Evolutionary conservation across 2,888 invertebrate genomes (phyloP), one percentile per base, ranked within the genome.

Genomic region (Conus canariensis): DNA sequence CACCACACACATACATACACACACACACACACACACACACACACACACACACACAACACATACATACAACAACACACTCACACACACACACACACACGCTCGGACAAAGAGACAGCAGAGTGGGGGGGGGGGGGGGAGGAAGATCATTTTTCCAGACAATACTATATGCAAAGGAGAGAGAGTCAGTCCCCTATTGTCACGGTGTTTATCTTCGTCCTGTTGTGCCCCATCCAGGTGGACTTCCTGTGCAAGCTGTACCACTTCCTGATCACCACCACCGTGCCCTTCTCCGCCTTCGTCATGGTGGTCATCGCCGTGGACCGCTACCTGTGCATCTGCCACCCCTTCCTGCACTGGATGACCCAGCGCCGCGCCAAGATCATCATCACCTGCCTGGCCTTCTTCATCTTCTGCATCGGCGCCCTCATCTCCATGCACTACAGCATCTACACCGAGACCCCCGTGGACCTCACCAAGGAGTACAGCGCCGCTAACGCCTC

Each of bases 231-330:
- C 25, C 82, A 83, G 59, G 82, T 85, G 87, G 92, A 92, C 74
- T 85, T 88, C 10, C 64, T 93, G 58, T 95, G 95, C 90, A 95
- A 95, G 90, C 85, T 94, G 16, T 95, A 95, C 90, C 93, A 94
- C 80, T 95, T 95, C 89, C 91, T 95, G 1, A 94, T 95, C 58
- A 95, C 94, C 12, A 94, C 94, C 10, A 94, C 94, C 58, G 94
- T 95, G 7, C 95, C 95, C 5, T 95, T 95, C 90, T 95, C 95
- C 19, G 94, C 95, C 56, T 94, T 95, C 74, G 94, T 95, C 45
- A 95, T 95, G 93, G 95, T 95, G 19, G 94, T 94, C 9, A 95
- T 95, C 30, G 95, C 95, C 6, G 93, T 95, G 77, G 95, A 95
- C 91, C 92, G 95, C 60, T 95, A 95, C 90, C 93, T 95, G 86